Base-by-base conservation (phyloP, 2,113 vertebrate genomes). In the Arothron firmamentum region DNA sequence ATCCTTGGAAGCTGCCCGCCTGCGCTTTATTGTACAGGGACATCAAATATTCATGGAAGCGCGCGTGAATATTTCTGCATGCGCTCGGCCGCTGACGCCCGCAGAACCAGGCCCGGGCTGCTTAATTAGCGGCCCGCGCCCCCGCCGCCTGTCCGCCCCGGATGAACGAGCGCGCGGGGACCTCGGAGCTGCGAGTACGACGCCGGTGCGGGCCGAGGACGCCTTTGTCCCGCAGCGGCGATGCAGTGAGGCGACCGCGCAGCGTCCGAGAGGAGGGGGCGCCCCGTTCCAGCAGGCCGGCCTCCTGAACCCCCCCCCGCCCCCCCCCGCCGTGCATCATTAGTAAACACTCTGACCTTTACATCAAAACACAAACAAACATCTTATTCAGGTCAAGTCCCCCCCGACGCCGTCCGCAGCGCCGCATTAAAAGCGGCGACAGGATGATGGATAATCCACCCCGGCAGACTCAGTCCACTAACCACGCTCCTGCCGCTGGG, bases 391-490 rank as follows among this genome's bases (percentile, higher is more conserved):
- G 82, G 85, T 84, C 79, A 63, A 81, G 79, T 67, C 70, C 68
- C 63, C 70, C 72, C 72, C 43, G n/a, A 77, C 81, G 72, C 62
- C 57, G 16, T 61, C 50, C 5, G 63, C 57, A 56, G 69, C n/a
- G 34, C 38, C 59, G 77, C 63, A 81, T 81, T 77, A 85, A 80
- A 74, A 74, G 71, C 64, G 17, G 12, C 67, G 85, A 86, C 80
- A 84, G 77, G 54, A 87, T 87, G 87, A 87, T 86, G 80, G 84
- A 87, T 85, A 64, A 75, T 74, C 59, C 77, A 49, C 67, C 43
- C 60, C 17, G 67, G 67, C 70, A 72, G 62, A 52, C 73, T 65
- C 52, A 49, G 50, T 62, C 38, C 31, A 8, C 77, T 48, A 70
- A 69, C 71, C 51, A 65, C 31, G 51, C 53, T 53, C 48, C 54